phyloP scores from a whole-genome alignment of 2,888 invertebrate species.

The Amiota minor region DNA sequence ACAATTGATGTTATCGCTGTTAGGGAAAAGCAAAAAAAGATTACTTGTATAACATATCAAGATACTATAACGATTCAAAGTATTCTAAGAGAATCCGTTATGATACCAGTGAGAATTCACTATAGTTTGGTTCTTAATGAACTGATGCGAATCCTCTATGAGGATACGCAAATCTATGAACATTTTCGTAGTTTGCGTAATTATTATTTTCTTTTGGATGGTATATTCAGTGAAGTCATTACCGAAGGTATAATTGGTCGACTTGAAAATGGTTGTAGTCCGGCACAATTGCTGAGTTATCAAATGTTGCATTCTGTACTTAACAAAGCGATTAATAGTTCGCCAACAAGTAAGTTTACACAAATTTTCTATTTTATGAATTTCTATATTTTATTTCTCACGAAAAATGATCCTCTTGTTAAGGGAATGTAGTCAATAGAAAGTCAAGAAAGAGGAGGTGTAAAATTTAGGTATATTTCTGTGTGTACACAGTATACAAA shows the following conservation, averaged over 20 bases:
- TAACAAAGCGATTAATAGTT: constrained; percentile 80
- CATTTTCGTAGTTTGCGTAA: constrained; percentile 84
- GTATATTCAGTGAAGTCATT: constrained; percentile 84
- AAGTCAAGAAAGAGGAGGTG: too few relatives aligned
- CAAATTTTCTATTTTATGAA: not conserved
- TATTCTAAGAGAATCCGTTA: constrained; percentile 80
- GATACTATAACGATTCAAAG: constrained; percentile 58
- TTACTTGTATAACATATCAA: not conserved
- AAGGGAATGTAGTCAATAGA: too few relatives aligned
- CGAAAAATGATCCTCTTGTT: too few relatives aligned
- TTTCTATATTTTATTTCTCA: not conserved
- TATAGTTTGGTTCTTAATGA: constrained; percentile 82
- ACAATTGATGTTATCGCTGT: not conserved
- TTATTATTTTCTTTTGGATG: constrained; percentile 86
- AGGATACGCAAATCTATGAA: constrained; percentile 77
- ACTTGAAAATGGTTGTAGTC: constrained; percentile 79
- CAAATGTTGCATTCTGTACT: constrained; percentile 81
- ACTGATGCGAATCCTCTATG: constrained; percentile 80
- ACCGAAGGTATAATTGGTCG: constrained; percentile 81
- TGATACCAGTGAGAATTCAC: constrained; percentile 81
- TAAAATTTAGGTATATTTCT: too few relatives aligned
- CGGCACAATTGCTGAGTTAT: constrained; percentile 81
- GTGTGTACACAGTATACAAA: too few relatives aligned
- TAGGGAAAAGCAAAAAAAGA: not conserved
- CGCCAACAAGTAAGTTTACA: constrained; percentile 76